Base-by-base conservation (phyloP, 1,140 invertebrate genomes). In the Sitophilus oryzae region DNA sequence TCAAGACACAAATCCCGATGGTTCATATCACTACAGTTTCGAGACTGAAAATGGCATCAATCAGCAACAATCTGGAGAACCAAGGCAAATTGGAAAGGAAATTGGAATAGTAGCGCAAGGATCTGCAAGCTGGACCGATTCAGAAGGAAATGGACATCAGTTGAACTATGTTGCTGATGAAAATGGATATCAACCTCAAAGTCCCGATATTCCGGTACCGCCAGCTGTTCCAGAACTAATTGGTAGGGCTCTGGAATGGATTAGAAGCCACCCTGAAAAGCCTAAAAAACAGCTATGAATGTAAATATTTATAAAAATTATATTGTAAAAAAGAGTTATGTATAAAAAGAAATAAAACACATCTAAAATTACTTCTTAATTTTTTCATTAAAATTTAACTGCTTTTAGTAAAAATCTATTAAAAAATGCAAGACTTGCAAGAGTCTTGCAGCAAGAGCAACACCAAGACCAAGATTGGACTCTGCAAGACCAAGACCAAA, bases 51-150 rank as follows among this genome's bases (percentile, higher is more conserved):
- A 40, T 40, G 38, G 38, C 14, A 40, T 14, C 5, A 14, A 5
- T 15, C 43, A 46, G 19, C n/a, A 46, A 22, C 19, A 46, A 46
- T n/a, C 19, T 3, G 22, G 22, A 22, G 18, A 20, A 9, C 43
- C 11, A 3, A 46, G 16, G n/a, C 19, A 40, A 40, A 40, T 40
- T 56, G 61, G 79, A 37, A 71, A 76, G n/a, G 64, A 52, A 16
- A 66, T 71, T 25, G 74, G 68, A 56, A 74, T 80, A 44, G 80
- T 81, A 1, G 78, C 81, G 58, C 66, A 72, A 16, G 83, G 83
- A 1, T 79, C 78, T 1, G 85, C 80, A 66, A 78, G 79, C 11
- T 87, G 83, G 64, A 80, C 77, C 8, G 80, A 79, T 51, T 79
- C 82, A 6, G 79, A 83, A 54, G 82, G 82, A 8, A 76, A 76